Base-by-base conservation (phyloP, 2,113 vertebrate genomes). In the Lamprologus lemairii region DNA sequence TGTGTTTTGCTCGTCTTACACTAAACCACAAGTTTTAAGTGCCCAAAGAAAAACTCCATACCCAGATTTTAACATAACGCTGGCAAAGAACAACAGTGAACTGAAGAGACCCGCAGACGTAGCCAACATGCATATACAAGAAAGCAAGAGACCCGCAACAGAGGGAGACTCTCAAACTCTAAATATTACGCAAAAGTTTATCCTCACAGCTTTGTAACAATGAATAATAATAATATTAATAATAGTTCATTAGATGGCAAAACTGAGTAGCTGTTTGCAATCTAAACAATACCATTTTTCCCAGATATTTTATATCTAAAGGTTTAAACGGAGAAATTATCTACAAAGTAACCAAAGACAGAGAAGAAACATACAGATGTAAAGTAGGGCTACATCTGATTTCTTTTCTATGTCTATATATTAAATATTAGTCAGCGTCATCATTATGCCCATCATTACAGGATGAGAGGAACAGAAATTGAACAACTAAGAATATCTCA, bases 61-160 rank as follows among this genome's bases (percentile, higher is more conserved):
- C 6, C 26, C 79, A 80, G 68, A 47, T 65, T 85, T 90, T 92
- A 86, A 87, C 79, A 87, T 49, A 82, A 93, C 4, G 53, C 88
- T 87, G 82, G 82, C 68, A 65, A 75, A 83, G 60, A 82, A 88
- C 35, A 37, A 28, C 37, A 84, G 33, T n/a, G 28, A 85, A 80
- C 84, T 83, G 12, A 60, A 79, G 75, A 81, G 90, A 63, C 80
- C 35, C 58, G 68, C 85, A 80, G 68, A 88, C 45, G 9, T 16
- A 81, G 23, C 79, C 83, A 86, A 79, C 37, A 68, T 75, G 80
- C 33, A 3, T 58, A 21, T 80, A 6, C 9, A 80, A 60, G 63
- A 23, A 68, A 81, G 51, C 7, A 53, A 19, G 5, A 58, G 16
- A 16, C n/a, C 21, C 3, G 16, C 13, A 65, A 84, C 55, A 80